phyloP scores from a whole-genome alignment of 2,797 vertebrate species.

The Ambastaia sidthimunki region DNA sequence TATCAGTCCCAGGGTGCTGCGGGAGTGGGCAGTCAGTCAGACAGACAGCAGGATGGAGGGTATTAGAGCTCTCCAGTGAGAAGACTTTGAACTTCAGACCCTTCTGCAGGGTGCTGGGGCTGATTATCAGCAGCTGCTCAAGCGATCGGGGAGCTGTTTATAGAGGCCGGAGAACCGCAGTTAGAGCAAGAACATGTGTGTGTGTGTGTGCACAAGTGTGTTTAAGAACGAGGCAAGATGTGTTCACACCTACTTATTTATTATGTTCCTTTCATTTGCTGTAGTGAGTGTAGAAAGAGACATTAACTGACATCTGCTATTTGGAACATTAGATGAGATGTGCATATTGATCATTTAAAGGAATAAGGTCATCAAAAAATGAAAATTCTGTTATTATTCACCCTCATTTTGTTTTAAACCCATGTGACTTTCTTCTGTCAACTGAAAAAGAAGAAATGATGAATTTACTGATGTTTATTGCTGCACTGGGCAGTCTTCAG shows the following conservation, averaged over 20 bases:
- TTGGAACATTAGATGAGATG: neutral
- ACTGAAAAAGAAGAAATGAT: neutral
- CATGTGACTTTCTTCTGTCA: neutral
- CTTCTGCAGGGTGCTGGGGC: slow-evolving; percentile 61
- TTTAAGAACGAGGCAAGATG: neutral
- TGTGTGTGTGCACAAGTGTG: slow-evolving; percentile 2
- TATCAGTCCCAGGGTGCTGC: slow-evolving; percentile 67
- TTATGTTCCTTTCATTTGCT: neutral
- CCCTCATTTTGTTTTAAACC: neutral
- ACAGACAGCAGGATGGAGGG: slow-evolving; percentile 56
- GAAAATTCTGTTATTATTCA: neutral
- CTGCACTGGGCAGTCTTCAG: neutral
- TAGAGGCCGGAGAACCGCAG: slow-evolving; percentile 21
- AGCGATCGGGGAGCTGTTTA: slow-evolving; percentile 66
- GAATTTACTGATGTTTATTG: neutral
- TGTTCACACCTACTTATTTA: slow-evolving; percentile 8
- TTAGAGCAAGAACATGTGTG: slow-evolving; percentile 35
- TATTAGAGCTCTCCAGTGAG: slow-evolving; percentile 68
- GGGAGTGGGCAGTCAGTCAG: slow-evolving; percentile 52
- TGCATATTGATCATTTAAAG: neutral
- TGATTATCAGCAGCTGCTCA: slow-evolving; percentile 80
- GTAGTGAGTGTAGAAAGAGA: neutral
- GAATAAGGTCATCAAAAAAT: neutral
- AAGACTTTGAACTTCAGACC: slow-evolving; percentile 74
- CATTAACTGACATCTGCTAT: neutral